A percentile compares a stretch with the other conserved stretches of the same genome.
Evolutionary conservation across 2,113 vertebrate genomes (phyloP).

Genomic region (Anseranas semipalmata): DNA sequence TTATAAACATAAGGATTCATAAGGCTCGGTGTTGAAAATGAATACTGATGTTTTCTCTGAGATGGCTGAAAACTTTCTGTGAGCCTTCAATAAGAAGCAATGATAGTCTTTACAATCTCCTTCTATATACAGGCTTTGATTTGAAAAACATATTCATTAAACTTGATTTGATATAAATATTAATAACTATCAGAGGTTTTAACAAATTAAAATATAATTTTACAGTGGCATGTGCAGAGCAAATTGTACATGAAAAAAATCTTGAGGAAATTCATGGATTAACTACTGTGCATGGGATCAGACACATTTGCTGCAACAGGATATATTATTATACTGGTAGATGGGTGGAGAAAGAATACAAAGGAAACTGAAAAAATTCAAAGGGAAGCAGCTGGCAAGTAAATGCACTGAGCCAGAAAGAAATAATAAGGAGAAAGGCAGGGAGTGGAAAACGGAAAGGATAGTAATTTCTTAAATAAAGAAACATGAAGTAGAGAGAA

Average conservation of each 20-base stretch:
- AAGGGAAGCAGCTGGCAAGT: constrained; percentile 59
- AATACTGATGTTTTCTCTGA: constrained; percentile 69
- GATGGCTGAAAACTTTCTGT: constrained; percentile 65
- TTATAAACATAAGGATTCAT: constrained; percentile 83
- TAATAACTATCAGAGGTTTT: constrained; percentile 60
- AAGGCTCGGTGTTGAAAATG: constrained; percentile 62
- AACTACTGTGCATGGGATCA: constrained; percentile 40
- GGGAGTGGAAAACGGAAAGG: constrained; percentile 38
- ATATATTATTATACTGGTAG: constrained; percentile 62
- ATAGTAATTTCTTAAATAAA: constrained; percentile 63
- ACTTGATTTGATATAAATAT: constrained; percentile 65
- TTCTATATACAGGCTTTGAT: constrained; percentile 48
- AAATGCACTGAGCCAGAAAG: constrained; percentile 60
- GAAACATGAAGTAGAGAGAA: constrained; percentile 45
- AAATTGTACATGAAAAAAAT: constrained; percentile 42
- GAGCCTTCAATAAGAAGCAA: not conserved
- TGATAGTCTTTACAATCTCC: constrained; percentile 6
- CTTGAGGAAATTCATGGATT: constrained; percentile 61
- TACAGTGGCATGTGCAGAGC: constrained; percentile 32
- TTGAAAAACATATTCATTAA: constrained; percentile 57
- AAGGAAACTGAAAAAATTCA: constrained; percentile 66
- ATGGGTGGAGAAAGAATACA: constrained; percentile 61
- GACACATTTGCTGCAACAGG: constrained; percentile 59
- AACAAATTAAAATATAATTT: constrained; percentile 69
- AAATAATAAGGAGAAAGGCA: constrained; percentile 60